Base-by-base conservation (phyloP, 2,113 vertebrate genomes). In the Asarcornis scutulata region DNA sequence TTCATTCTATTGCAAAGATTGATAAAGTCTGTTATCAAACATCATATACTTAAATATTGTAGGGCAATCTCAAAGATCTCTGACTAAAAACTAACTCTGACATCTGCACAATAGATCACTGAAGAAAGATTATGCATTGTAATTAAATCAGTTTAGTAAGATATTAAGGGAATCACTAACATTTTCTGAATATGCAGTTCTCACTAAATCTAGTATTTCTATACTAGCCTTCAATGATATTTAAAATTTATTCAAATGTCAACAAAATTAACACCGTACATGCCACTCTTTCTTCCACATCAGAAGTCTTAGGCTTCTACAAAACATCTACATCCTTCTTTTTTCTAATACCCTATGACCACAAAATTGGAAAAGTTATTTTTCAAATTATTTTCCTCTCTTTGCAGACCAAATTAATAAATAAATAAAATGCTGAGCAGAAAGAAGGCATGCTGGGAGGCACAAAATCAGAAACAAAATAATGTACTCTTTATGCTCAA, bases 281-380 rank as follows among this genome's bases (percentile, higher is more conserved):
- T 59, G 38, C 4, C 23, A 46, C 12, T 17, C 21, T 58, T 63
- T 50, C 22, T 79, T 55, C n/a, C 1, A 0, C 44, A 42, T 52
- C 25, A 64, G 46, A 87, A 72, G 32, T 3, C 68, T 2, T 7
- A 86, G 23, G 17, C 12, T 17, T 17, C 12, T 62, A 5, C 66
- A 34, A 34, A 13, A 48, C 0, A 0, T 11, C 12, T 36, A 15
- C 2, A 14, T 20, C 7, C 23, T 20, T 56, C 0, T 83, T 83
- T 79, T 82, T 71, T 66, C 7, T 56, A 8, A 2, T 31, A 11
- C 40, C 22, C 23, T 59, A 27, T 23, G 9, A 11, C 6, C 8
- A 42, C 44, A 17, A 69, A 69, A 1, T 17, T 5, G 21, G 4
- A 2, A 13, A 26, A 62, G 8, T 40, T 59, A 42, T 27, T 85